These are phyloP conservation scores for Paramormyrops kingsleyae DNA, from an alignment of 2,113 vertebrate genomes.

Conservation along the genomic window DNA sequence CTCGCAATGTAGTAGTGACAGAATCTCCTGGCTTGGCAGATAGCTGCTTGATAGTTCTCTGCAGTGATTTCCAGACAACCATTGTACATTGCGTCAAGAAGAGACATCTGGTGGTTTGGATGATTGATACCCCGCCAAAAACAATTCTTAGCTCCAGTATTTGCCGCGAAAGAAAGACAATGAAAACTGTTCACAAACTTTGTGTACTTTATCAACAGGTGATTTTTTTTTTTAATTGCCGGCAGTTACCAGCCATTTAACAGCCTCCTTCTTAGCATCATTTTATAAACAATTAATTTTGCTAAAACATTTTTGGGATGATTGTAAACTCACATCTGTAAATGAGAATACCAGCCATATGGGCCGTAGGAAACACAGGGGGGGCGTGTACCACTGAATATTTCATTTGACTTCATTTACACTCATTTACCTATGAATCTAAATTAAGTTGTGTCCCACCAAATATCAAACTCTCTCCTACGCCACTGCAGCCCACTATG, in stretches of 20 bases:
- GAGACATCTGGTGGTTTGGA: not conserved
- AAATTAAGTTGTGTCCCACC: not conserved
- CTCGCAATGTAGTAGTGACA: not conserved
- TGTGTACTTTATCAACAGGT: not conserved
- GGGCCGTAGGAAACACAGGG: not conserved
- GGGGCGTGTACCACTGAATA: not conserved
- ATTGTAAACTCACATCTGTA: not conserved
- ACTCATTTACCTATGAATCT: not conserved
- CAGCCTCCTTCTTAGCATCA: not conserved
- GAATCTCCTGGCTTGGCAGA: not conserved
- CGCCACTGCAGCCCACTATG: not conserved
- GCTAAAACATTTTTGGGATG: not conserved
- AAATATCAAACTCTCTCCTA: not conserved
- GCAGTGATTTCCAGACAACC: not conserved
- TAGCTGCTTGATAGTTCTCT: not conserved
- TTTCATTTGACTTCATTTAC: not conserved
- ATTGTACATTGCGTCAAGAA: not conserved
- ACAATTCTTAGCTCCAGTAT: not conserved
- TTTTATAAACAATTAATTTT: not conserved
- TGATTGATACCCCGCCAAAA: not conserved
- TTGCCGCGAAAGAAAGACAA: not conserved
- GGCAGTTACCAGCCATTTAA: not conserved
- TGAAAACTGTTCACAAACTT: not conserved
- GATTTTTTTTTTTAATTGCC: not conserved
- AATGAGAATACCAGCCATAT: not conserved